Evolutionary conservation across 2,113 vertebrate genomes (phyloP), one percentile per base, ranked within the genome.

Genomic region (Dermatemys mawii): DNA sequence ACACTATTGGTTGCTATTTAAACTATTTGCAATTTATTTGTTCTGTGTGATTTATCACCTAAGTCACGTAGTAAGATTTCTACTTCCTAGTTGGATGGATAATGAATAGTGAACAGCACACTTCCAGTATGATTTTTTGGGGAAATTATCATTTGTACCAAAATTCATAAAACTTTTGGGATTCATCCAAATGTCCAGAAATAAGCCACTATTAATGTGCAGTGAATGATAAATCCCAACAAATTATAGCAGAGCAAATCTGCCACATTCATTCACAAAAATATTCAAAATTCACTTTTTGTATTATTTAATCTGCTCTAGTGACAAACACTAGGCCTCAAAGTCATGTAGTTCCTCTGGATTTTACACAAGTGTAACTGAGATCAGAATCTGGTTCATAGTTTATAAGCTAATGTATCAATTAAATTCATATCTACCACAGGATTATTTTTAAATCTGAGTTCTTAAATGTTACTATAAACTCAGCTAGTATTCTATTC

Each of bases 131-230:
- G 8, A 4, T 6, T 3, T 8, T 1, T 38, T 0, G 27, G 48
- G 92, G 83, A 44, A 24, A 46, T 13, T 78, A 35, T 57, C 7
- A 81, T 32, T 48, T 48, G 13, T 48, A 79, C 81, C 49, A 1
- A 41, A 3, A 85, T 0, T 5, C 84, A 2, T 6, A 3, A 44
- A 85, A 63, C 67, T 81, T 49, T 24, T 1, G 1, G 84, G 70
- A 46, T 87, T 8, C 50, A 0, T 0, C 60, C 81, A 14, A 12
- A 78, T 0, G 1, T 6, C 27, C 57, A 1, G 6, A 0, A 8
- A 76, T 1, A 73, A 29, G 55, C 12, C 50, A 11, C 70, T 55
- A 81, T 48, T 81, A 2, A 2, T 4, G 4, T 13, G 79, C 82
- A 2, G 24, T 1, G 17, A 32, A 57, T 17, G 7, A 11, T n/a